Evolutionary conservation across 1,140 invertebrate species (phyloP).

Genomic region (Listronotus bonariensis): DNA sequence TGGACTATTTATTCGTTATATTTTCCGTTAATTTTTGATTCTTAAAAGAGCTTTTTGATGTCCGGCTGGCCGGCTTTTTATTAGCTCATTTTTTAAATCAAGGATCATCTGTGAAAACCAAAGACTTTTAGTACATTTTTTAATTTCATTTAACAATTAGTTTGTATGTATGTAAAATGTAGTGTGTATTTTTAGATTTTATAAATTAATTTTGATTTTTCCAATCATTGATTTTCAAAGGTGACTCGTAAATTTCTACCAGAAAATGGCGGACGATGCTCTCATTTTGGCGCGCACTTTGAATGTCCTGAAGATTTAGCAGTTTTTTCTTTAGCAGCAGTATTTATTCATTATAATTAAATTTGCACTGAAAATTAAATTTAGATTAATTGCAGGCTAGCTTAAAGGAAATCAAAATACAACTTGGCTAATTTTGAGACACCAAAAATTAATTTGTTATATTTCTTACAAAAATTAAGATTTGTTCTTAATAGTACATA

Average conservation of each 20-base stretch:
- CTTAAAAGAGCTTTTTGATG: constrained; percentile 3
- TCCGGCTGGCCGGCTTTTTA: constrained; percentile 5
- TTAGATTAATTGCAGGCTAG: no score
- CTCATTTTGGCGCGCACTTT: constrained; percentile 42
- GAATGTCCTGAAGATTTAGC: constrained; percentile 27
- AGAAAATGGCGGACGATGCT: constrained; percentile 53
- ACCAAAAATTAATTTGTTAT: not conserved
- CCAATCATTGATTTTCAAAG: constrained; percentile 18
- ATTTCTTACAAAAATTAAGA: not conserved
- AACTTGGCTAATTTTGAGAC: not conserved
- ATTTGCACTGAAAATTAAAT: no score
- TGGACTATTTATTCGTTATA: constrained; percentile 17
- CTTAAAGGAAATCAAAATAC: not conserved
- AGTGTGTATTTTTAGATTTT: constrained; percentile 33
- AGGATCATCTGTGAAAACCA: constrained; percentile 40
- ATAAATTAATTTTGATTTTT: constrained; percentile 27
- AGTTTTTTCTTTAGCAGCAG: constrained; percentile 9
- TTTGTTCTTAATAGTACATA: constrained; percentile 25
- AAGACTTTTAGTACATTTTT: constrained; percentile 18
- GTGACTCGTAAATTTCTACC: constrained; percentile 32
- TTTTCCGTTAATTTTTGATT: constrained; percentile 35
- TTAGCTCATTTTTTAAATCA: constrained; percentile 38
- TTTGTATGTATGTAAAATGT: constrained; percentile 19
- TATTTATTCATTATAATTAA: no score
- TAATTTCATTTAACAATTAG: constrained; percentile 25